Base-by-base conservation (phyloP, 1,140 invertebrate genomes). In the Papilio polytes region DNA sequence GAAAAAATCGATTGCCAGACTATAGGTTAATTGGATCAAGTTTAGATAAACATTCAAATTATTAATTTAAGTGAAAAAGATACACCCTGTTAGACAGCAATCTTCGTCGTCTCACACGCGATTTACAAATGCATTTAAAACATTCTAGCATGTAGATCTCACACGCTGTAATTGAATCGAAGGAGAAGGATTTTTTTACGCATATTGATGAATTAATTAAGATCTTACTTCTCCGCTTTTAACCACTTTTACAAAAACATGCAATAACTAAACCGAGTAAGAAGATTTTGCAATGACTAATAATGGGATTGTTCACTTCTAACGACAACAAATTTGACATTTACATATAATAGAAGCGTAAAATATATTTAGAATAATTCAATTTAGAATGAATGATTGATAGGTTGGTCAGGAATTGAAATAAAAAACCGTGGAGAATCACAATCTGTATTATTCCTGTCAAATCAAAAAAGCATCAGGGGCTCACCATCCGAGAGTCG, bases 401-500 rank as follows among this genome's bases (percentile, higher is more conserved):
- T 26, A 53, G 46, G 48, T 63, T 51, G 53, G 10, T 78, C 15
- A 31, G n/a, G 31, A 78, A 48, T 66, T 2, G 36, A 22, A 79
- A 18, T 26, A 79, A 79, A 66, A 79, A 59, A 31, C 1, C 22
- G 36, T 20, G 12, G 26, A 31, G 26, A 53, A 22, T 59, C 70
- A 41, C 56, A 78, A 63, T 78, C 74, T 59, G 31, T 56, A 78
- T 78, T 63, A 82, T 85, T 91, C 89, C 86, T 85, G 87, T 90
- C 89, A 91, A 92, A 89, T 89, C 85, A 82, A 91, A 84, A 91
- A 90, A 89, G 86, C 91, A 91, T 89, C 85, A 86, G 85, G 85
- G 88, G 84, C 85, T 90, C 88, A 87, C 88, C 88, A 88, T 85
- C 90, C 86, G 86, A 89, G 87, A 89, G 85, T 79, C 90, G 88